phyloP scores from a whole-genome alignment of 2,113 vertebrate genomes.

The Chloropsis hardwickii region DNA sequence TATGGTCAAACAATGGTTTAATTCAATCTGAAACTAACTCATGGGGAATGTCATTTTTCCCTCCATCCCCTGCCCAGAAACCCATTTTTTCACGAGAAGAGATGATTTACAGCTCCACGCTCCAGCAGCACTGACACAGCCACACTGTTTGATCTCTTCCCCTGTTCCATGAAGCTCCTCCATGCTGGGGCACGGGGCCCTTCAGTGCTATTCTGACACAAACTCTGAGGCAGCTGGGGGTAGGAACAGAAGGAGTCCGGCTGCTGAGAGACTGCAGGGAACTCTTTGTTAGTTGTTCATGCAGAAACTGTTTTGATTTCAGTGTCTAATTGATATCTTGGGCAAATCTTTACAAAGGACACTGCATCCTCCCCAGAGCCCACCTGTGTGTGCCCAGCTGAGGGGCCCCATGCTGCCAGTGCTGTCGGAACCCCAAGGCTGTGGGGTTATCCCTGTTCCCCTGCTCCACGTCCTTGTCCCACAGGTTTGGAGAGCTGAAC shows the following conservation, averaged over 20 bases:
- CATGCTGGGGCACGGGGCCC: background rate
- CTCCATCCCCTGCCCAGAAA: conserved; percentile 1
- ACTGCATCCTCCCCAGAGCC: background rate
- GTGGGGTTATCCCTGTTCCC: background rate
- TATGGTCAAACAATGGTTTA: conserved; percentile 4
- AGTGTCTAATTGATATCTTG: conserved; percentile 27
- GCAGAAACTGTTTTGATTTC: conserved; percentile 39
- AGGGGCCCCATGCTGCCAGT: background rate
- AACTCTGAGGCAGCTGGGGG: background rate
- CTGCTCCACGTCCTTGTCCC: background rate
- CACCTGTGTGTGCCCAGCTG: background rate
- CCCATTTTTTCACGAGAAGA: background rate
- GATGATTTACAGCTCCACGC: conserved; percentile 10
- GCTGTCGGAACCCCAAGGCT: background rate
- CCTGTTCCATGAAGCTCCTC: background rate
- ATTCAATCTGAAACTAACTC: conserved; percentile 36
- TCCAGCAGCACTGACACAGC: background rate
- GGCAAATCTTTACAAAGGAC: background rate
- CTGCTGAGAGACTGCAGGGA: background rate
- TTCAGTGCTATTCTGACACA: background rate
- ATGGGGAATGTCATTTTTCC: background rate
- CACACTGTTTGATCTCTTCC: background rate
- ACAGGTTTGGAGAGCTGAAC: background rate
- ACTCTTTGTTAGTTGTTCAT: background rate
- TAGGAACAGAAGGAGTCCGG: background rate